Percentiles rank a stretch among this genome's conserved stretches.
Evolutionary conservation across 2,888 invertebrate genomes (phyloP).

Genomic region (Pyrrhopygopsis socrates): DNA sequence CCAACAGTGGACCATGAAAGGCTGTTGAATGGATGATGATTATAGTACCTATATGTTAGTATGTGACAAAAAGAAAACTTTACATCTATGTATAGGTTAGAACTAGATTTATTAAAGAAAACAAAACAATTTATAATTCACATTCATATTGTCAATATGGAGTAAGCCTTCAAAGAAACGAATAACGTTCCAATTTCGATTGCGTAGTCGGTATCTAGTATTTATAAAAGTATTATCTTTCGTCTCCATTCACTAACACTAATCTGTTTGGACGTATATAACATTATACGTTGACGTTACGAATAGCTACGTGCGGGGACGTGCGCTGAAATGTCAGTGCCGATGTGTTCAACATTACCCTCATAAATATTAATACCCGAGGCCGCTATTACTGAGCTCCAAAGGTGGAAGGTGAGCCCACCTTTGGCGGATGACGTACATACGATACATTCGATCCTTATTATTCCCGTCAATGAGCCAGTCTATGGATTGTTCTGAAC

Average conservation of each 20-base stretch:
- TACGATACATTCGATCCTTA: conserved; percentile 22
- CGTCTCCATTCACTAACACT: neutral
- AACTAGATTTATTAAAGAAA: too few species aligned
- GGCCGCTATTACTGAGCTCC: conserved; percentile 38
- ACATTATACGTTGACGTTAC: conserved; percentile 1
- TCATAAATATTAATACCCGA: conserved; percentile 39
- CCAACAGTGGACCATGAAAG: too few species aligned
- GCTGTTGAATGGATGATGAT: too few species aligned
- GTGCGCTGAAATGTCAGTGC: conserved; percentile 35
- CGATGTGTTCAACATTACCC: conserved; percentile 34
- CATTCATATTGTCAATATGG: too few species aligned
- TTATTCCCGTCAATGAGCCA: neutral
- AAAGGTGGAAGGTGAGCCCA: conserved; percentile 40
- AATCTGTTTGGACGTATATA: neutral
- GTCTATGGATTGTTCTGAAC: neutral
- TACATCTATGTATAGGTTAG: too few species aligned
- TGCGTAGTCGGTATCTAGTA: too few species aligned
- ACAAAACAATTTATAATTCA: too few species aligned
- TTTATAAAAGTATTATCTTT: too few species aligned
- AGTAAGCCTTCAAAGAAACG: too few species aligned
- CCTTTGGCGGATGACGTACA: conserved; percentile 41
- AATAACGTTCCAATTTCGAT: too few species aligned
- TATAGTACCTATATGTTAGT: too few species aligned
- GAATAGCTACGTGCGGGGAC: neutral
- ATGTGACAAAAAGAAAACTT: too few species aligned